These are phyloP conservation scores for Reticulitermes lucifugus DNA, from an alignment of 2,888 invertebrate species.

Conservation along the genomic window DNA sequence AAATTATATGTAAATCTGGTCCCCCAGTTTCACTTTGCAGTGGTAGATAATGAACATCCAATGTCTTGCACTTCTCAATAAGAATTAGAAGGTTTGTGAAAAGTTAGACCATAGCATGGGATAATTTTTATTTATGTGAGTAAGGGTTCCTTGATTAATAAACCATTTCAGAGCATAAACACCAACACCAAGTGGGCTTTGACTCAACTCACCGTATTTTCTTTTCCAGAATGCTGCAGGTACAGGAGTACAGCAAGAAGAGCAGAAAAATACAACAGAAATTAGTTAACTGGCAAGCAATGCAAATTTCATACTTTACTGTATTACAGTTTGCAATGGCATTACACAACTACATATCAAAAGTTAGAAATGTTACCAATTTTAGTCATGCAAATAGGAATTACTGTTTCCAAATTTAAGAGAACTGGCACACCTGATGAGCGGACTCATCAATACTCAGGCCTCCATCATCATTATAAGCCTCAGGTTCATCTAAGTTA, in stretches of 20 bases:
- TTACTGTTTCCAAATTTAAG: not conserved
- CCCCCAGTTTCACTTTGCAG: too few species aligned
- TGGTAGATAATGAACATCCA: too few species aligned
- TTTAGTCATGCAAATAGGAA: conserved; percentile 4
- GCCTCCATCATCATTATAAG: not conserved
- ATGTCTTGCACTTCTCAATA: too few species aligned
- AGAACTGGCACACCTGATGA: not conserved
- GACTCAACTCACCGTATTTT: conserved; percentile 80
- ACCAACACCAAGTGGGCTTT: not conserved
- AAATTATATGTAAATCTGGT: too few species aligned
- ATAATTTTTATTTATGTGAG: not conserved
- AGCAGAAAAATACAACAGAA: conserved; percentile 55
- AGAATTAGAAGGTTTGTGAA: too few species aligned
- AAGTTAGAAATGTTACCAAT: conserved; percentile 10
- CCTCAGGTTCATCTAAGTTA: too few species aligned
- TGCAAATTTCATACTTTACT: conserved; percentile 13
- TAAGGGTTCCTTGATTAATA: not conserved
- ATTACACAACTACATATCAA: conserved; percentile 1
- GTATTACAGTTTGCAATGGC: conserved; percentile 25
- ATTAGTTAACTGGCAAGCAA: conserved; percentile 44
- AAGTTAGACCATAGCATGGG: too few species aligned
- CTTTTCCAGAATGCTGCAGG: conserved; percentile 84
- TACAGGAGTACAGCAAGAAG: conserved; percentile 61
- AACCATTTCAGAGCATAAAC: too few species aligned
- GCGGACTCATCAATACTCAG: not conserved